Evolutionary conservation across 2,797 vertebrate genomes (phyloP).

Genomic region (Gorsachius magnificus): DNA sequence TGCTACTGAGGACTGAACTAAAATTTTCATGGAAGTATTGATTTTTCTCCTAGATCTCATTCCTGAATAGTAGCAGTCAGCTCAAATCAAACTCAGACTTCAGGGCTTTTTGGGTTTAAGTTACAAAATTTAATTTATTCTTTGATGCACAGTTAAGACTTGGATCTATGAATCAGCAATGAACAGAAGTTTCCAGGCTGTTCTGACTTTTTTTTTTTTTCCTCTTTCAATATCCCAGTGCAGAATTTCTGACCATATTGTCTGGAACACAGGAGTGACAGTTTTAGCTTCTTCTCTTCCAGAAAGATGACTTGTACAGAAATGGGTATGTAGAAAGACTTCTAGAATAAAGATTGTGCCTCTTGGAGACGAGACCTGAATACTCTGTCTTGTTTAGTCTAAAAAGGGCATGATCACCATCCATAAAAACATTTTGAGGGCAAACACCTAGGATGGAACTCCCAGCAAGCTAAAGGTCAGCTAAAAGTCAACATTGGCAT

Average conservation of each 20-base stretch:
- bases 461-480: background rate
- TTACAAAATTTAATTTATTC: background rate
- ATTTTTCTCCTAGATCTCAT: background rate
- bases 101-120: background rate
- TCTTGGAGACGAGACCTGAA: background rate
- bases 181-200: background rate
- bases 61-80: background rate
- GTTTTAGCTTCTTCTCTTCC: background rate
- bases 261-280: background rate
- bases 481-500: background rate
- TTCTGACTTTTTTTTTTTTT: background rate
- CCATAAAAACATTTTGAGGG: background rate
- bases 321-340: background rate
- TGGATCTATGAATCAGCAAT: background rate
- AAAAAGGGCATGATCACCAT: fast-evolving
- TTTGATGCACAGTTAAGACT: background rate
- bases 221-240: background rate
- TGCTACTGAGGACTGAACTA: background rate
- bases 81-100: background rate
- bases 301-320: background rate
- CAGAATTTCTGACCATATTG: background rate
- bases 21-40: background rate
- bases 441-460: background rate
- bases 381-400: background rate
- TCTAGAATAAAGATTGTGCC: background rate